Conservation (phyloP, 2,888 invertebrate genomes). For the Rotaria socialis region DNA sequence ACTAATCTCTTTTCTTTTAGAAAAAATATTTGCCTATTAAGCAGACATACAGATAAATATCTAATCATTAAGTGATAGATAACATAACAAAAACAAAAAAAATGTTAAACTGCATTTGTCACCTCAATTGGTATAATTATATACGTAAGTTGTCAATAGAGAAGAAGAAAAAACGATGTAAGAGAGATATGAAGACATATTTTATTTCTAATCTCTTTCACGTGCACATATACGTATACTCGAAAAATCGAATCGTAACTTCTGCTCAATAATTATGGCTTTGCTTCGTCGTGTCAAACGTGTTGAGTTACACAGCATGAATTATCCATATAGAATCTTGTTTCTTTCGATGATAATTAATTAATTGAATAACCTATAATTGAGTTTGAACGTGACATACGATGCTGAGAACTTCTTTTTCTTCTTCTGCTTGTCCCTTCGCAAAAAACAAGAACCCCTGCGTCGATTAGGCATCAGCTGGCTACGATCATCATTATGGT, state of each 20-base stretch:
- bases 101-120: slow-evolving; percentile 9
- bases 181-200: not conserved
- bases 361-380: slow-evolving; percentile 23
- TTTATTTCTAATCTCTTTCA: not conserved
- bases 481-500: slow-evolving; percentile 11
- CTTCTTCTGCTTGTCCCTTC: not conserved
- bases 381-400: slow-evolving; percentile 21
- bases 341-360: slow-evolving; percentile 19
- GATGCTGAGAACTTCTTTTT: not conserved
- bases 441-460: not conserved
- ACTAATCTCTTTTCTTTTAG: not conserved
- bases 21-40: not conserved
- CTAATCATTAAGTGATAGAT: slow-evolving; percentile 1
- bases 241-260: not conserved
- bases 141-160: not conserved
- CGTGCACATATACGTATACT: not conserved
- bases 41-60: slow-evolving; percentile 12
- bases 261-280: not conserved
- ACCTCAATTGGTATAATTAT: slow-evolving; percentile 3
- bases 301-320: slow-evolving; percentile 12
- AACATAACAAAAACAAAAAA: not conserved
- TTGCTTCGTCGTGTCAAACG: not conserved
- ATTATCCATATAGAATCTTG: not conserved
- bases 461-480: slow-evolving; percentile 20
- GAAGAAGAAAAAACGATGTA: not conserved